Percentiles rank a stretch among this genome's conserved stretches.
phyloP scores from a whole-genome alignment of 1,140 invertebrate genomes.

The Wasmannia auropunctata region DNA sequence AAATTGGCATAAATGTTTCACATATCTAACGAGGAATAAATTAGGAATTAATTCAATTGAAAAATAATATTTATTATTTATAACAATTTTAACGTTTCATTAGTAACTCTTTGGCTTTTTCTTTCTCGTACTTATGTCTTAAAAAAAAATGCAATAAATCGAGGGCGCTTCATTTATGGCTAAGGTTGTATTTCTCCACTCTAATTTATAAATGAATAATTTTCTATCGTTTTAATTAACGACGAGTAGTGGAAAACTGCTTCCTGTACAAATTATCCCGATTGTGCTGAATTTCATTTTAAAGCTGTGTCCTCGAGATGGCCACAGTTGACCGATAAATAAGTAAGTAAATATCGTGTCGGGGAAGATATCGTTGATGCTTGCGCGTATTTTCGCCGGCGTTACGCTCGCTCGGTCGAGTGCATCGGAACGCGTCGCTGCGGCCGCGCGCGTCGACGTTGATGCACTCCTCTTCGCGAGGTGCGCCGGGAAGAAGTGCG shows the following conservation, averaged over 20 bases:
- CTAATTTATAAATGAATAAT: background rate
- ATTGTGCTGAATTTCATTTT: background rate
- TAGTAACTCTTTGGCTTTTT: too few relatives aligned
- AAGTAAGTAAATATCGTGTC: conserved; percentile 21
- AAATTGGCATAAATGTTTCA: too few relatives aligned
- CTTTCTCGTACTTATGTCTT: too few relatives aligned
- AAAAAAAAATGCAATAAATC: too few relatives aligned
- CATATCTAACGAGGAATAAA: too few relatives aligned
- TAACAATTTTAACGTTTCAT: too few relatives aligned
- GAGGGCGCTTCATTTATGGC: too few relatives aligned
- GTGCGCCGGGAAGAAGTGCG: conserved; percentile 35
- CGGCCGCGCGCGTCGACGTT: conserved; percentile 47
- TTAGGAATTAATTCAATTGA: too few relatives aligned
- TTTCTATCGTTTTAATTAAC: background rate
- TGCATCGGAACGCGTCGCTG: conserved; percentile 36
- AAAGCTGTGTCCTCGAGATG: too few relatives aligned
- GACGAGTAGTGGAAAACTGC: background rate
- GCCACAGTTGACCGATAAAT: conserved; percentile 16
- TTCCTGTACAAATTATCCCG: background rate
- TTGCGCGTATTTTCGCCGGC: conserved; percentile 31
- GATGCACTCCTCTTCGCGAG: conserved; percentile 24
- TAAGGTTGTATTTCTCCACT: too few relatives aligned
- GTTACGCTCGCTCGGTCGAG: conserved; percentile 21
- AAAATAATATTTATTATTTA: too few relatives aligned
- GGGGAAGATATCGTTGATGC: conserved; percentile 41